Conservation (phyloP, 2,888 invertebrate species). For the Rutpela maculata region DNA sequence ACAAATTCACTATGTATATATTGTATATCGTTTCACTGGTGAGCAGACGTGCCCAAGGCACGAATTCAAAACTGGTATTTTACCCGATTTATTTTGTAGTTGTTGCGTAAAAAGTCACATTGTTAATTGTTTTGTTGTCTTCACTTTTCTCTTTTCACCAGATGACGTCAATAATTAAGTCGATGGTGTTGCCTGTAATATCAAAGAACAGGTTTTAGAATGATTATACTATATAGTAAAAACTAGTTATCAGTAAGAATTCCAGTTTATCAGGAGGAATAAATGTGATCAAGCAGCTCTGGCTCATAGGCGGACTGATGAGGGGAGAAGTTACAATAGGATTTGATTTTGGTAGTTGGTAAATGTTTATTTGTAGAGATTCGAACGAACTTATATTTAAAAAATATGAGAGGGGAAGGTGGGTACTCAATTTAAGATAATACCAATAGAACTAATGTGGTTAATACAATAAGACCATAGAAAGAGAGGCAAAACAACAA, state of each 20-base stretch:
- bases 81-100: not conserved
- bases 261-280: slow-evolving; percentile 19
- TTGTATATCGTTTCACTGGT: slow-evolving; percentile 2
- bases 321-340: too few relatives aligned
- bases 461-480: too few relatives aligned
- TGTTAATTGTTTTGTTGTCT: slow-evolving; percentile 13
- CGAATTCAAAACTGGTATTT: slow-evolving; percentile 6
- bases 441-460: too few relatives aligned
- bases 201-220: slow-evolving; percentile 24
- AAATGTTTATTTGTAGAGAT: too few relatives aligned
- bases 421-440: too few relatives aligned
- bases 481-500: too few relatives aligned
- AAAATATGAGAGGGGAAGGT: too few relatives aligned
- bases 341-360: too few relatives aligned
- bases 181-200: slow-evolving; percentile 29
- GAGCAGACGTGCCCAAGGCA: not conserved
- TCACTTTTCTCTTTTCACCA: slow-evolving; percentile 19
- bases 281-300: not conserved
- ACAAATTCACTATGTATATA: not conserved
- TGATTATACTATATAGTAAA: not conserved
- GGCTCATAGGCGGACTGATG: not conserved
- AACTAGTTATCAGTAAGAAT: slow-evolving; percentile 24
- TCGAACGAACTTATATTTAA: too few relatives aligned
- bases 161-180: slow-evolving; percentile 7
- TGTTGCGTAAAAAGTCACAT: slow-evolving; percentile 23